Evolutionary conservation across 2,888 invertebrate species (phyloP), one percentile per base, ranked within the genome.

Genomic region (Mellilla xanthometata): DNA sequence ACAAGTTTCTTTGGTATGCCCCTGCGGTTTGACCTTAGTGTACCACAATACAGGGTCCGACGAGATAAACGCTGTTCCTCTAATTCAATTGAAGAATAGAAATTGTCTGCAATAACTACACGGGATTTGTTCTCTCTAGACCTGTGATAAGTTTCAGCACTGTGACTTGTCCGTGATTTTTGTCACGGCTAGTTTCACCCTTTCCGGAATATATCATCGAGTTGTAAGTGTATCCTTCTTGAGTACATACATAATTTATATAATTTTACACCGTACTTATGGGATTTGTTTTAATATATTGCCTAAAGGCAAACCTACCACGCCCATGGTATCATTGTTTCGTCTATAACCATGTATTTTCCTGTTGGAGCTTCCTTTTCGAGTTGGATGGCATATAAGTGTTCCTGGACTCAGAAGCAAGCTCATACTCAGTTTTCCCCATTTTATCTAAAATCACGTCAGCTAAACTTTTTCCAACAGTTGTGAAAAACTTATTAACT

Each of bases 241-340:
- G 46, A 35, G 52, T n/a, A n/a, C n/a, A n/a, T 55, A 29, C 47
- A 55, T 7, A 55, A n/a, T 34, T 54, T 52, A 39, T 71, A 70
- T 19, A 75, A 12, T 53, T 74, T 68, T 11, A 72, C 47, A 0
- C 72, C 72, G 38, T 69, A 74, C 35, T 59, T 59, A 68, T 19
- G 19, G 3, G 19, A 19, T 19, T 19, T 19, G 19, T 19, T 19
- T 19, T 19, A 19, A 19, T 19, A 6, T 19, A 19, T 19, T 19
- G 19, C 6, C 6, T 19, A 6, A 19, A 19, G 11, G 30, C 11
- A 2, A 76, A 49, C 31, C 70, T 43, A 6, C 71, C 70, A 23
- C 64, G 49, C n/a, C 61, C 62, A 72, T 12, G 68, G 66, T 13
- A 75, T 54, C 62, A 73, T 65, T 24, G 58, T 54, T 50, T 74